A percentile compares a stretch with the other conserved stretches of the same genome.
Evolutionary conservation across 2,113 vertebrate genomes (phyloP).

Genomic region (Nesoenas mayeri): DNA sequence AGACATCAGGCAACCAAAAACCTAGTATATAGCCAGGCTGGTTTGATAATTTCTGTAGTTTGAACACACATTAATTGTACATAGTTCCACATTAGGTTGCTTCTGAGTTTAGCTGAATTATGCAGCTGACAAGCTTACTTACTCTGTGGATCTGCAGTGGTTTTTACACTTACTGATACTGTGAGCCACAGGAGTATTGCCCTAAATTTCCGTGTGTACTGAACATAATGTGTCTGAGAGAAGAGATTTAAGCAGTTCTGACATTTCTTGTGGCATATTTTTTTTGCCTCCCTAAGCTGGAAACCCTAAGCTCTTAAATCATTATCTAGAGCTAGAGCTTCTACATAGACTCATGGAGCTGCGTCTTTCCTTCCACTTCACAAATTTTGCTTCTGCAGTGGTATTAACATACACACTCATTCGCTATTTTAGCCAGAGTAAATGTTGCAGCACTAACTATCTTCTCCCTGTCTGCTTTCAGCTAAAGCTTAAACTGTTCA

Average conservation of each 20-base stretch:
- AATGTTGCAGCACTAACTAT: slow-evolving; percentile 29
- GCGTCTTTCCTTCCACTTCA: slow-evolving; percentile 33
- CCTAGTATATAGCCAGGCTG: not conserved
- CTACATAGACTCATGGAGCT: not conserved
- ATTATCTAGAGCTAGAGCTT: not conserved
- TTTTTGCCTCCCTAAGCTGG: slow-evolving; percentile 18
- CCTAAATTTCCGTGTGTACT: slow-evolving; percentile 8
- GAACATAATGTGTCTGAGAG: not conserved
- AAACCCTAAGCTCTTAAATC: not conserved
- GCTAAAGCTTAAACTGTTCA: not conserved
- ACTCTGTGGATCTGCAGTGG: not conserved
- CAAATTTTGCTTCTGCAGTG: not conserved
- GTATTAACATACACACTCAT: slow-evolving; percentile 6
- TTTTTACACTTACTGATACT: not conserved
- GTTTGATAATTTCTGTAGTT: not conserved
- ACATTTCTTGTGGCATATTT: not conserved
- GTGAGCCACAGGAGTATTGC: not conserved
- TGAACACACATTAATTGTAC: not conserved
- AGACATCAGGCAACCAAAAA: not conserved
- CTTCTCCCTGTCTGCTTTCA: not conserved
- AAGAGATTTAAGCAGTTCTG: slow-evolving; percentile 13
- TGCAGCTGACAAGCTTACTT: not conserved
- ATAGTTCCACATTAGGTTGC: not conserved
- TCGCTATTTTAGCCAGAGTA: not conserved
- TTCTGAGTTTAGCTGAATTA: not conserved